Percentiles rank a stretch among this genome's conserved stretches.
These are phyloP conservation scores for Ia io DNA, from an alignment of 2,113 vertebrate species.

Conservation along the genomic window DNA sequence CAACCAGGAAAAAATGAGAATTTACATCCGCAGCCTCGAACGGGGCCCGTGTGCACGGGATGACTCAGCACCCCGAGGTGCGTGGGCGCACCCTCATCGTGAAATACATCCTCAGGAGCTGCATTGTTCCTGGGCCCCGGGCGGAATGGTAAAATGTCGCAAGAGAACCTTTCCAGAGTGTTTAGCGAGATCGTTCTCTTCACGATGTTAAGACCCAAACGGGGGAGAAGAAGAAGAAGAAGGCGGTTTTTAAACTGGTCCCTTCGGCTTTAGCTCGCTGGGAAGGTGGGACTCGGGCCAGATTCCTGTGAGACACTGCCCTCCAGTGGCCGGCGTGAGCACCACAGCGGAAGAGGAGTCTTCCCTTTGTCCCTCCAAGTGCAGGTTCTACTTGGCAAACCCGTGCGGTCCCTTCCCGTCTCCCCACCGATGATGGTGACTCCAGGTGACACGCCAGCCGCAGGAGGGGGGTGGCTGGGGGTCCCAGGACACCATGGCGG, in stretches of 20 bases:
- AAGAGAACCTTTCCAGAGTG: neutral
- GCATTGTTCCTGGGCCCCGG: too few relatives aligned
- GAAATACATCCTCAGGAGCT: too few relatives aligned
- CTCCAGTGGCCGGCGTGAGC: neutral
- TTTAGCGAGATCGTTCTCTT: neutral
- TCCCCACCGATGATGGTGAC: too few relatives aligned
- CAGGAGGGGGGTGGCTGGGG: neutral
- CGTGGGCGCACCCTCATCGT: too few relatives aligned
- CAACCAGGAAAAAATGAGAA: neutral
- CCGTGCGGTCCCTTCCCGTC: neutral
- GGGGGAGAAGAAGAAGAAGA: too few relatives aligned
- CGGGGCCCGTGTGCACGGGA: neutral
- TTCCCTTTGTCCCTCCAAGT: neutral
- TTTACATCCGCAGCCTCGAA: neutral
- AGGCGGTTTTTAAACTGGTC: too few relatives aligned
- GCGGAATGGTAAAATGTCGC: neutral
- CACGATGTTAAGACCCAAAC: neutral
- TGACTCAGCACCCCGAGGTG: neutral
- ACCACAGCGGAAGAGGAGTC: neutral
- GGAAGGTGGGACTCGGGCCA: neutral
- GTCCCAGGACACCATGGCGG: fast-evolving
- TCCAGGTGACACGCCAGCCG: too few relatives aligned
- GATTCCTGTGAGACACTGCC: neutral
- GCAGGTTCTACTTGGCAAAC: neutral
- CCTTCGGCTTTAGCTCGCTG: too few relatives aligned